Evolutionary conservation across 2,797 vertebrate species (phyloP), one percentile per base, ranked within the genome.

Genomic region (Microcaecilia unicolor): DNA sequence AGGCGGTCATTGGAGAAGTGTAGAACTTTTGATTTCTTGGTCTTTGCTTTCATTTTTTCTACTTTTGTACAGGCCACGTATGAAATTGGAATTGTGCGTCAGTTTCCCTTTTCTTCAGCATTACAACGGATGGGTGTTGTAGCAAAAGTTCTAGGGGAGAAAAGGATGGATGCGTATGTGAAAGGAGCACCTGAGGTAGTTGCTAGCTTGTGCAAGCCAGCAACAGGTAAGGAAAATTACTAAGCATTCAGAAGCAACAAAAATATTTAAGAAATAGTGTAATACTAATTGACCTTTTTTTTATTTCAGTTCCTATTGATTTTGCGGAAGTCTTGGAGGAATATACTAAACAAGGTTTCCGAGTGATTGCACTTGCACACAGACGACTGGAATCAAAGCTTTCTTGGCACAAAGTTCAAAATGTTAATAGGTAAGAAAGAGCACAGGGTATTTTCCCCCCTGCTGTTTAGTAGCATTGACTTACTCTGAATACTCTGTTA

Each of bases 21-120:
- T 13, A 13, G 13, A 13, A 13, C n/a, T n/a, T 13, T 13, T 25
- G 24, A 25, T 25, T 4, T 6, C 25, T 25, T 25, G 6, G n/a
- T n/a, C n/a, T n/a, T n/a, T n/a, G n/a, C n/a, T 25, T 11, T 25
- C 25, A 25, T 11, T 25, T 25, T 14, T 11, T 24, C 25, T 11
- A n/a, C n/a, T n/a, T n/a, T 41, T 41, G 19, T 22, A 10, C 60
- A 99, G 95, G 71, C 81, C 2, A 57, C 71, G 22, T 93, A 97
- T 41, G 94, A 98, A 63, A 95, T 99, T 6, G 96, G 96, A 47
- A 95, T 99, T 1, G 92, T 99, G 26, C 88, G 92, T 6, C 93
- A 98, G 82, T 99, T 97, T 57, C 95, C 96, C 2, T 99, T 99
- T 70, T 98, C 95, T 24, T 98, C 96, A 4, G 88, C 79, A 6